Percentiles rank a stretch among this genome's conserved stretches.
Evolutionary conservation across 2,888 invertebrate species (phyloP).

Genomic region (Phragmatobia fuliginosa): DNA sequence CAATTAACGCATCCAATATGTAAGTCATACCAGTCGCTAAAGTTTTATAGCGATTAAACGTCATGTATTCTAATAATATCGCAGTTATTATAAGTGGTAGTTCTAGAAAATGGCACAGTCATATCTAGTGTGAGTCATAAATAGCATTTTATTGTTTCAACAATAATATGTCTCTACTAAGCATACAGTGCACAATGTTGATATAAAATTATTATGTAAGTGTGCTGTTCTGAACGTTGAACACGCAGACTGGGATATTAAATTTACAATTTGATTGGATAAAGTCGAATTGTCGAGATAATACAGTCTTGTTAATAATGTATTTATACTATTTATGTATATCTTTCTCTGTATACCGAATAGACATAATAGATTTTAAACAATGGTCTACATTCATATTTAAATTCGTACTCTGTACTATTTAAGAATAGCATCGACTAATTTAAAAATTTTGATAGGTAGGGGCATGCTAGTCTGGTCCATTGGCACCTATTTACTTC

Average conservation of each 20-base stretch:
- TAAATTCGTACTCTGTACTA: background rate
- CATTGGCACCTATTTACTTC: too few relatives aligned
- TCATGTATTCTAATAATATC: background rate
- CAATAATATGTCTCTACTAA: slow-evolving; percentile 24
- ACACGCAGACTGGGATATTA: background rate
- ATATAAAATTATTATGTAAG: slow-evolving; percentile 22
- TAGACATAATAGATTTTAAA: too few relatives aligned
- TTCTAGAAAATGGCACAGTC: slow-evolving; percentile 15
- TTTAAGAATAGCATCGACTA: background rate
- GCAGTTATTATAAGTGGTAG: background rate
- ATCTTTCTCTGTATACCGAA: background rate
- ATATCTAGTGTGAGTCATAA: slow-evolving; percentile 36
- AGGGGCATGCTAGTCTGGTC: too few relatives aligned
- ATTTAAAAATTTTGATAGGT: background rate
- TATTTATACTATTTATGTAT: too few relatives aligned
- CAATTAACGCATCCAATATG: background rate
- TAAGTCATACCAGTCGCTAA: background rate
- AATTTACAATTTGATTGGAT: slow-evolving; percentile 7
- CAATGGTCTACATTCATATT: background rate
- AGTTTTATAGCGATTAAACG: background rate
- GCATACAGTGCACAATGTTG: slow-evolving; percentile 34
- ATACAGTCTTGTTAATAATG: background rate
- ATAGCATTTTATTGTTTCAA: slow-evolving; percentile 21
- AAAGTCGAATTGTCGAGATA: background rate
- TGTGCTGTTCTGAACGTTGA: background rate